Base-by-base conservation (phyloP, 2,797 vertebrate genomes). In the Protonibea diacanthus region DNA sequence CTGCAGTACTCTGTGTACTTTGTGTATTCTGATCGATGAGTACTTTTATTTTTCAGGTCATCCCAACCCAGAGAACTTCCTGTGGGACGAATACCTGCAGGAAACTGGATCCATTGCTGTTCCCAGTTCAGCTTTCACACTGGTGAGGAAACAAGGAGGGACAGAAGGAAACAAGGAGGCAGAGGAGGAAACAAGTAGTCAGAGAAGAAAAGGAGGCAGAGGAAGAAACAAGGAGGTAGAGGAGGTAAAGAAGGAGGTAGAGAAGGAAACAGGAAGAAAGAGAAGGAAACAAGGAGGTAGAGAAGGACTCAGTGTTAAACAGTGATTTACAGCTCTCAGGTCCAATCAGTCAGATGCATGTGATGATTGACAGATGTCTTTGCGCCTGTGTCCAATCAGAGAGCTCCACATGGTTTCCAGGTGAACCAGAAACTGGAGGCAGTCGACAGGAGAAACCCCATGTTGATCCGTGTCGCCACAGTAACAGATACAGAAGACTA, bases 41-140 rank as follows among this genome's bases (percentile, higher is more conserved):
- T 33, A 20, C 55, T 20, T 55, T n/a, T 78, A 6, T 80, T 60
- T 66, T 72, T n/a, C 44, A 97, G 96, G 95, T 84, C 95, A 95
- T 81, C 95, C 95, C 4, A 93, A 96, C 89, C 95, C 96, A 71
- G 96, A 96, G 88, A 89, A 87, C 66, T 98, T 98, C 89, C 91
- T 95, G n/a, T 98, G 98, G 97, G 95, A 94, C 62, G 94, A 96
- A 2, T 98, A 97, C 80, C 92, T 98, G 76, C 93, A 96, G 90
- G 96, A 97, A 83, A 96, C 94, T 4, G 90, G 93, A 23, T 93
- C 96, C 6, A 93, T 92, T 23, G 95, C 96, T 42, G 96, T 95
- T 75, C 96, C 97, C 75, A 91, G 90, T 76, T 91, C 96, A 87
- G 95, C 95, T 13, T 98, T 99, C 89, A 94, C 93, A 90, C 87